Percentiles rank a stretch among this genome's conserved stretches.
phyloP scores from a whole-genome alignment of 1,140 invertebrate genomes.

The Drosophila sulfurigaster region DNA sequence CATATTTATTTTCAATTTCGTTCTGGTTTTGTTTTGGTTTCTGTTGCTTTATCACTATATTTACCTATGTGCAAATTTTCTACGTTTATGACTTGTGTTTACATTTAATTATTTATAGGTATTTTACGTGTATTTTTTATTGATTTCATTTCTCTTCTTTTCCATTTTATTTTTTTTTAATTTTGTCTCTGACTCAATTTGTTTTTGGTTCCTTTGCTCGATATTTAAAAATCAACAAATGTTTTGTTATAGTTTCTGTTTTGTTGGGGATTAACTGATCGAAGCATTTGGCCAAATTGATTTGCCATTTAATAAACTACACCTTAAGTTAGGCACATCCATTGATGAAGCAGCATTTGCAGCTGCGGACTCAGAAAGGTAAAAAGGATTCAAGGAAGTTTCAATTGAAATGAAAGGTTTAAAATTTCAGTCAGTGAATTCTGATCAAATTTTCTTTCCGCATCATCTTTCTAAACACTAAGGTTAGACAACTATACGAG shows the following conservation, averaged over 20 bases:
- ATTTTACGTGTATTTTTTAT: conserved; percentile 27
- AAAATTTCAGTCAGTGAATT: conserved; percentile 58
- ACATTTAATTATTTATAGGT: conserved; percentile 54
- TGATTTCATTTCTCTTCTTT: conserved; percentile 2
- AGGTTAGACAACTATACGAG: background rate
- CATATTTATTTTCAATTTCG: conserved; percentile 1
- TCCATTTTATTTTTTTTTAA: conserved; percentile 4
- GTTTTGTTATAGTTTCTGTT: conserved; percentile 25
- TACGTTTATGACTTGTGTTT: conserved; percentile 63
- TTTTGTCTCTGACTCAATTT: conserved; percentile 13
- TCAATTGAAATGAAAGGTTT: conserved; percentile 19
- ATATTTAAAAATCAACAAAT: conserved; percentile 51
- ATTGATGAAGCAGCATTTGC: conserved; percentile 49
- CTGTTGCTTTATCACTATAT: conserved; percentile 55
- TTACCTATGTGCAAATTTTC: conserved; percentile 63
- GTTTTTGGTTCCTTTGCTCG: conserved; percentile 61
- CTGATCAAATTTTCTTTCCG: background rate
- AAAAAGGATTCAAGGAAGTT: background rate
- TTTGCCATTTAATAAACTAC: conserved; percentile 33
- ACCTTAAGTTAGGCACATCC: conserved; percentile 59
- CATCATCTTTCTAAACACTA: background rate
- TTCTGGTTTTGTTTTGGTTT: conserved; percentile 33
- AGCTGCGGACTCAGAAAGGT: background rate
- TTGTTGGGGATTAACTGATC: conserved; percentile 53
- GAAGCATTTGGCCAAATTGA: conserved; percentile 55